Base-by-base conservation (phyloP, 2,113 vertebrate genomes). In the Gambusia holbrooki region DNA sequence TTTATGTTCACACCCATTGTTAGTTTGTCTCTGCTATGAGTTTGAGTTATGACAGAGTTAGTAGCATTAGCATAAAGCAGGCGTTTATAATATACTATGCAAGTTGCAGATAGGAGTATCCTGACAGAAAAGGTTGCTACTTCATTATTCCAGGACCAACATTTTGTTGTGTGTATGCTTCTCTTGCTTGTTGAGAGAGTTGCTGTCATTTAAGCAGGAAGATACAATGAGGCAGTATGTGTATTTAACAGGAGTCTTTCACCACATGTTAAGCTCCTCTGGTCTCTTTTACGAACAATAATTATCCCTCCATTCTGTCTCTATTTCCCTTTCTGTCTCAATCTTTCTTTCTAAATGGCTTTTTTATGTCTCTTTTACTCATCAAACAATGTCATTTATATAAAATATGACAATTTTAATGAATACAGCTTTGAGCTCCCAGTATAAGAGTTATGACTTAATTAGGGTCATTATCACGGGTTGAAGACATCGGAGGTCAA, bases 161-260 rank as follows among this genome's bases (percentile, higher is more conserved):
- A 65, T 79, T 73, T 29, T 27, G 62, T 28, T 42, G 71, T 81
- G 45, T 71, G 60, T 25, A 60, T 62, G 63, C 48, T 42, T 70
- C 5, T 17, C 17, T 48, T 48, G 45, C 62, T 65, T 84, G 81
- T 75, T 82, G 79, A 76, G 37, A 86, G 79, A 74, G 74, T 79
- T 73, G 65, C 70, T 82, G 65, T 87, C 74, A 72, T 68, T 86
- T 80, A 78, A 80, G 77, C 86, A 68, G 87, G 77, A 87, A 86
- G 89, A 91, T 88, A 81, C 77, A 87, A 79, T 88, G 88, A 84
- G 84, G 70, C 76, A 66, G 70, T 85, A 60, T 91, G 88, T 91
- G 90, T 91, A 86, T 83, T 77, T n/a, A 74, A 29, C 13, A 63
- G 77, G 72, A 85, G 71, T 73, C 73, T 81, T 77, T 79, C 67